Base-by-base conservation (phyloP, 2,888 invertebrate species). In the Encarsia formosa region DNA sequence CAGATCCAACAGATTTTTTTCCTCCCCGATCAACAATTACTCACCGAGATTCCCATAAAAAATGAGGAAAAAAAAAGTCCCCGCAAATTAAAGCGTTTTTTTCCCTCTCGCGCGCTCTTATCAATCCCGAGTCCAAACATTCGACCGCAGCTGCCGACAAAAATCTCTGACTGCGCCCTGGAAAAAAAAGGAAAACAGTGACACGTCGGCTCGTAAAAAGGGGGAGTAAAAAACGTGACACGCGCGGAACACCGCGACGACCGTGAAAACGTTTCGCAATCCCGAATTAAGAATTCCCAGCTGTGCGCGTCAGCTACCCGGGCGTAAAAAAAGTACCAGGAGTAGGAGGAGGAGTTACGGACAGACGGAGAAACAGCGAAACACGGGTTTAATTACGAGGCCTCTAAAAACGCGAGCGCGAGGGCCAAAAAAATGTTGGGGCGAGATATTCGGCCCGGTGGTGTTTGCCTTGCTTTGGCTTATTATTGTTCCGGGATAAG, bases 321-420 rank as follows among this genome's bases (percentile, higher is more conserved):
- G 42, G 26, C 31, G 42, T 29, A 42, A 42, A 57, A 51, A 55
- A 13, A 57, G 59, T 59, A 8, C 6, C 5, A 16, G 18, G 29
- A 6, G 59, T 59, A 8, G 18, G 13, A 16, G 18, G 29, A 6
- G 19, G 32, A 13, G 22, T 22, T 64, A 64, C 66, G 67, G 65
- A 66, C 66, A 66, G 67, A 68, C 64, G 63, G 65, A 65, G 68
- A 65, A 69, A 68, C 66, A 67, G 64, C 64, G 64, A 62, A 66
- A 67, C 67, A 63, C 62, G 61, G 64, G 65, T 68, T 68, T 69
- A 69, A 69, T 69, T 69, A 67, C 66, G 65, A 61, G 59, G 63
- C 61, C 61, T 63, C 65, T 65, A 69, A 68, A 69, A 69, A 65
- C 63, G 65, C 55, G 54, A 20, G n/a, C 20, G 35, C 26, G 22